Base-by-base conservation (phyloP, 2,888 invertebrate species). In the Troides oblongomaculatus region DNA sequence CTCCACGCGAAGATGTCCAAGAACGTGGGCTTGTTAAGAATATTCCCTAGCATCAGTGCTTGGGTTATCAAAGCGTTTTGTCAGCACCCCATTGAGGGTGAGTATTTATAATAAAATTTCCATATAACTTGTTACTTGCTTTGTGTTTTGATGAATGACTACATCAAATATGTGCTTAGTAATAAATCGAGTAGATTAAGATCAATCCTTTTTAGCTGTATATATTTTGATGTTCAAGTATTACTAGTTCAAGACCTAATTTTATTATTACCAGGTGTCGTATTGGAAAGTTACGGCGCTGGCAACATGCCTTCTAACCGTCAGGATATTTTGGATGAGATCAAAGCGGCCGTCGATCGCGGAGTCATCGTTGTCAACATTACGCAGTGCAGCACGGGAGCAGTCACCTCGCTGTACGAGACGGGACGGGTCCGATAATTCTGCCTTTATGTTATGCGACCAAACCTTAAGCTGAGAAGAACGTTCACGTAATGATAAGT, bases 221-320 rank as follows among this genome's bases (percentile, higher is more conserved):
- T 36, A 12, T 18, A 57, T 0, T 0, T 63, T 21, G 25, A 30
- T 18, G 53, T 17, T 4, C 1, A 12, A 18, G 6, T 53, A 12
- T 14, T 18, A 53, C 53, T 17, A 53, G 3, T 14, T 53, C 14
- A 1, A 14, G 14, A 17, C 5, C 0, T 53, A 12, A 53, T 12
- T 53, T 53, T 12, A 62, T 62, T 30, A 46, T 14, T 62, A 23
- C 3, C 46, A 93, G 93, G 99, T 18, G 95, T 99, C 0, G 96
- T 99, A 0, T 86, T 99, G 58, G 97, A 98, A 87, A 97, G 97
- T 0, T 99, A 98, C 79, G 99, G 99, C 0, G 94, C 97, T 0
- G 99, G 99, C 0, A 99, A 99, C 82, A 95, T 98, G 53, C 99
- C 99, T 0, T 95, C 95, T 0, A 96, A 96, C 80, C 94, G 97